phyloP scores from a whole-genome alignment of 1,140 invertebrate species.

The Polypedilum vanderplanki region DNA sequence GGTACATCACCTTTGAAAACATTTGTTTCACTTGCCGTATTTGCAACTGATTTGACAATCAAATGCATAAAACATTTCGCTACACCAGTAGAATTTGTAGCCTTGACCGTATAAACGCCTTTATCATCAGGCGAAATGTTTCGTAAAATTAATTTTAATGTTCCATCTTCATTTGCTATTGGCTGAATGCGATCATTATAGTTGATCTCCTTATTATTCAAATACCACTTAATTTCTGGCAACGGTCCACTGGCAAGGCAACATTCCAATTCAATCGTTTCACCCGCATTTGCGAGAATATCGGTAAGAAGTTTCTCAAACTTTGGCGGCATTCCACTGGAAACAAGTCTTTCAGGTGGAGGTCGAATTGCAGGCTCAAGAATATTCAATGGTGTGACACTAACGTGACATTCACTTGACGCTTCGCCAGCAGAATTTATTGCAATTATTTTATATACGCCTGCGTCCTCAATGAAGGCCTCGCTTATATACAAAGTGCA shows the following conservation, averaged over 20 bases:
- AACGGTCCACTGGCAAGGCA: slow-evolving; percentile 62
- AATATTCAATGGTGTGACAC: slow-evolving; percentile 43
- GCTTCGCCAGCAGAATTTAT: slow-evolving; percentile 73
- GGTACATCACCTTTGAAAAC: slow-evolving; percentile 38
- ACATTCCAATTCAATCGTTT: slow-evolving; percentile 64
- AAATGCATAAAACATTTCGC: slow-evolving; percentile 73
- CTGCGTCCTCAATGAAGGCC: slow-evolving; percentile 66
- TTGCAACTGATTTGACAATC: slow-evolving; percentile 56
- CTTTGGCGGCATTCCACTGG: slow-evolving; percentile 50
- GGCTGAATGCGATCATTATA: slow-evolving; percentile 48
- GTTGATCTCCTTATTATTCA: slow-evolving; percentile 58
- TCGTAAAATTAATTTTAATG: slow-evolving; percentile 52
- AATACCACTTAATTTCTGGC: slow-evolving; percentile 64
- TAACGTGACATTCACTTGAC: slow-evolving; percentile 62
- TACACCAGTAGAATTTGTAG: slow-evolving; percentile 63
- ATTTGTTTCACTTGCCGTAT: slow-evolving; percentile 39
- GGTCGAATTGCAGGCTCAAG: slow-evolving; percentile 38
- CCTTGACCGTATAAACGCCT: slow-evolving; percentile 70
- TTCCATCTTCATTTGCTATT: slow-evolving; percentile 48
- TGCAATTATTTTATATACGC: slow-evolving; percentile 72
- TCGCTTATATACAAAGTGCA: slow-evolving; percentile 72
- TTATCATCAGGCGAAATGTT: slow-evolving; percentile 55
- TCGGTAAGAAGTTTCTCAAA: slow-evolving; percentile 66
- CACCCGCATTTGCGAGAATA: slow-evolving; percentile 57
- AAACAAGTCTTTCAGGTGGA: slow-evolving; percentile 39